A percentile compares a stretch with the other conserved stretches of the same genome.
Conservation (phyloP, 2,113 vertebrate species). For the Thryonomys swinderianus region DNA sequence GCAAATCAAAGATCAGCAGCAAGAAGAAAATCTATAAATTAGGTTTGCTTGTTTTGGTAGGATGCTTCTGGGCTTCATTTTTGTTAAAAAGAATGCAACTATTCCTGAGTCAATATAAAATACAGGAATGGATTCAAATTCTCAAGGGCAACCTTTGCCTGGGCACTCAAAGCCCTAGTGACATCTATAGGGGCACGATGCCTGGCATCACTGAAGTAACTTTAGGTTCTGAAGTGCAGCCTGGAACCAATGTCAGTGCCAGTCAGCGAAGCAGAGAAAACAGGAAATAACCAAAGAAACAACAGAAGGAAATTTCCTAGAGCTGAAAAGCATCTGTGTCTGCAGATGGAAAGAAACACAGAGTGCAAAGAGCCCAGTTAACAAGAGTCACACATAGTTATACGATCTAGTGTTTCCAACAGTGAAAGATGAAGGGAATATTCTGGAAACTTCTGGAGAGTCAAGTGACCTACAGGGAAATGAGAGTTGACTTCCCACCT, state of each 20-base stretch:
- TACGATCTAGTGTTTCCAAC: background rate
- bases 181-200: background rate
- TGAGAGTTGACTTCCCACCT: background rate
- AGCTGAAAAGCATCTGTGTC: background rate
- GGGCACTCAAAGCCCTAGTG: background rate
- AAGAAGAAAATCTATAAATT: background rate
- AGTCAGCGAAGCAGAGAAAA: background rate
- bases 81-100: background rate
- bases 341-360: background rate
- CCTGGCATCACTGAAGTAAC: background rate
- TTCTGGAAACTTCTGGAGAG: background rate
- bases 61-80: background rate
- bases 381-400: background rate
- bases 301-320: background rate
- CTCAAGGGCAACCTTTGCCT: background rate
- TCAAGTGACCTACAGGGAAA: background rate
- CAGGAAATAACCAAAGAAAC: background rate
- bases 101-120: background rate
- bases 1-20: background rate
- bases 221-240: background rate
- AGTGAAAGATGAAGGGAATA: background rate
- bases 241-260: background rate
- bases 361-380: background rate
- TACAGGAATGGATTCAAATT: background rate
- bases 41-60: background rate